Percentiles rank a stretch among this genome's conserved stretches.
Conservation (phyloP, 2,888 invertebrate species). For the Cataglyphis rosenhaueri region DNA sequence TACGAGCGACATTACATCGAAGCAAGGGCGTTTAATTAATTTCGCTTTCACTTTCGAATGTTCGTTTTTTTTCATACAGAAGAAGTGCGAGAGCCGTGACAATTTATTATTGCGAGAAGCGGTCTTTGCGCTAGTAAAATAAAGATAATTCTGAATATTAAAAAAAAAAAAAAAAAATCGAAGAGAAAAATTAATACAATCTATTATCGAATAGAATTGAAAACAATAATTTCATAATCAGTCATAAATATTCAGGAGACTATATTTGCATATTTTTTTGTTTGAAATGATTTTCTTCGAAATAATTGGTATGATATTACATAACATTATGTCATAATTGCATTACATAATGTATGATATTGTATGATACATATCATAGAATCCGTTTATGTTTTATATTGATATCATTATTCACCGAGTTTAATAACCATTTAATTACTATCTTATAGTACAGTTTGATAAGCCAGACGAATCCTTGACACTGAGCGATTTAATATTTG, state of each 20-base stretch:
- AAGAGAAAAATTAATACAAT: background rate
- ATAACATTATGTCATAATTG: background rate
- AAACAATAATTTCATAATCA: background rate
- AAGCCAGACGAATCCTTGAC: background rate
- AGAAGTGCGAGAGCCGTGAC: constrained; percentile 9
- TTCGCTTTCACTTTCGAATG: constrained; percentile 14
- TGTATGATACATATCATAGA: background rate
- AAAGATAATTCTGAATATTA: background rate
- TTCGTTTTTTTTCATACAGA: background rate
- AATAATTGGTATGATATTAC: background rate
- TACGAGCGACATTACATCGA: constrained; percentile 21
- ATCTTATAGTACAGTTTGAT: background rate
- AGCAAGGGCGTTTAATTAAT: constrained; percentile 41
- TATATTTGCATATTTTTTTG: background rate
- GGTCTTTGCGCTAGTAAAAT: background rate
- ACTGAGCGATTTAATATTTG: constrained; percentile 7
- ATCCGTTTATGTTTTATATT: background rate
- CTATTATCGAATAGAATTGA: background rate
- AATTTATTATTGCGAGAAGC: constrained; percentile 14
- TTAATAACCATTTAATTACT: constrained; percentile 13
- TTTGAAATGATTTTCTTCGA: background rate
- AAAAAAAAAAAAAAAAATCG: background rate
- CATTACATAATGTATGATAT: background rate
- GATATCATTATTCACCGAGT: background rate
- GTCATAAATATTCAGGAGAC: background rate